phyloP scores from a whole-genome alignment of 1,140 invertebrate genomes.

The Aphidius ervi region DNA sequence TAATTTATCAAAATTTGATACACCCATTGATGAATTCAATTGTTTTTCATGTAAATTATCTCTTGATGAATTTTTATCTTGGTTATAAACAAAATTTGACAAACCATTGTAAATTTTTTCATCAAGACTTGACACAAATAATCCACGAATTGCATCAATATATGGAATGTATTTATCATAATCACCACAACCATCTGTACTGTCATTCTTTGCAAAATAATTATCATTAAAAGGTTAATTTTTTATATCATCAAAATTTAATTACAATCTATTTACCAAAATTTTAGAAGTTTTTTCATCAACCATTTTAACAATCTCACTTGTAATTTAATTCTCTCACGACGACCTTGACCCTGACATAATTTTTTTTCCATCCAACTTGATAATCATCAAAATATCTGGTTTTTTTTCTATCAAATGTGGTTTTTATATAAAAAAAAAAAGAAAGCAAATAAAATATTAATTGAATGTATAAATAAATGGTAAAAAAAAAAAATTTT shows the following conservation, averaged over 20 bases:
- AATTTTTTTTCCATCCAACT: no score
- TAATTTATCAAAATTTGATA: no score
- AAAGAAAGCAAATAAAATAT: no score
- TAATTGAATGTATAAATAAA: neutral
- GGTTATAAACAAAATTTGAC: slow-evolving; percentile 33
- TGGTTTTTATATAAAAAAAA: no score
- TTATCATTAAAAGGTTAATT: no score
- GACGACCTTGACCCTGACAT: no score
- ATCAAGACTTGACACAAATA: slow-evolving; percentile 37
- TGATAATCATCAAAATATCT: no score
- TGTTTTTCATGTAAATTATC: slow-evolving; percentile 2
- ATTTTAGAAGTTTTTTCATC: neutral
- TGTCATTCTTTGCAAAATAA: neutral
- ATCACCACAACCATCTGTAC: neutral
- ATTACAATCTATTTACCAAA: neutral
- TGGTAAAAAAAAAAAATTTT: neutral
- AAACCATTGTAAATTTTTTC: slow-evolving; percentile 27
- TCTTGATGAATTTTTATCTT: neutral
- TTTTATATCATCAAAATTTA: no score
- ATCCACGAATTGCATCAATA: slow-evolving; percentile 31
- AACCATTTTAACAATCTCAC: no score
- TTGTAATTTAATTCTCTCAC: no score
- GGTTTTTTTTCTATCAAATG: no score
- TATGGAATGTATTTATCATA: slow-evolving; percentile 27
- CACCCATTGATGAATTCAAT: neutral